These are phyloP conservation scores for Craniophora ligustri DNA, from an alignment of 2,888 invertebrate species.

Conservation along the genomic window DNA sequence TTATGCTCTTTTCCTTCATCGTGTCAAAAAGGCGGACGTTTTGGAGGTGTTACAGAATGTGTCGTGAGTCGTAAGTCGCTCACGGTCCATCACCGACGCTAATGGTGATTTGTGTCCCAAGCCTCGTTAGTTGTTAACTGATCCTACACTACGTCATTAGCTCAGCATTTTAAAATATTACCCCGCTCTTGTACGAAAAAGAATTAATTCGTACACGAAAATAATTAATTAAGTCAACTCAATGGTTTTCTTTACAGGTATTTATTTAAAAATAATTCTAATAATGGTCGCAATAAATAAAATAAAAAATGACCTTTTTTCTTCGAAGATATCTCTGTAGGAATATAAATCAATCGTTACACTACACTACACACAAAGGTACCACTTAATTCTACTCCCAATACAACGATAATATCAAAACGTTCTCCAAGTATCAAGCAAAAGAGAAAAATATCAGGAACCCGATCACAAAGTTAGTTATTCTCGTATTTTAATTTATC, in stretches of 20 bases:
- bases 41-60: conserved; percentile 8
- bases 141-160: conserved; percentile 65
- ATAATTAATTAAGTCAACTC: conserved; percentile 6
- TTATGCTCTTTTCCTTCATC: conserved; percentile 1
- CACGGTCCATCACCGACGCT: conserved; percentile 72
- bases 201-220: conserved; percentile 11
- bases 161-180: conserved; percentile 31
- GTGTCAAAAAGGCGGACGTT: conserved; percentile 9
- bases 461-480: conserved; percentile 53
- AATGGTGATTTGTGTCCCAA: conserved; percentile 84
- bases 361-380: background rate
- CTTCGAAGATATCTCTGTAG: background rate
- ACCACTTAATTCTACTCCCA: background rate
- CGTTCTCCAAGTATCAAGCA: conserved; percentile 19
- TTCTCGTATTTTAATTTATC: conserved; percentile 66
- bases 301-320: too few relatives aligned
- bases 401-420: conserved; percentile 25
- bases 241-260: too few relatives aligned
- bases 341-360: background rate
- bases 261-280: too few relatives aligned
- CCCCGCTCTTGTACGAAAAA: conserved; percentile 8
- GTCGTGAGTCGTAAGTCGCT: conserved; percentile 30
- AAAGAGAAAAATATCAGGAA: conserved; percentile 47
- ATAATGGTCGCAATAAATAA: too few relatives aligned
- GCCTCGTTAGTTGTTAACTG: conserved; percentile 79